Evolutionary conservation across 2,113 vertebrate species (phyloP), one percentile per base, ranked within the genome.

Genomic region (Monopterus albus): DNA sequence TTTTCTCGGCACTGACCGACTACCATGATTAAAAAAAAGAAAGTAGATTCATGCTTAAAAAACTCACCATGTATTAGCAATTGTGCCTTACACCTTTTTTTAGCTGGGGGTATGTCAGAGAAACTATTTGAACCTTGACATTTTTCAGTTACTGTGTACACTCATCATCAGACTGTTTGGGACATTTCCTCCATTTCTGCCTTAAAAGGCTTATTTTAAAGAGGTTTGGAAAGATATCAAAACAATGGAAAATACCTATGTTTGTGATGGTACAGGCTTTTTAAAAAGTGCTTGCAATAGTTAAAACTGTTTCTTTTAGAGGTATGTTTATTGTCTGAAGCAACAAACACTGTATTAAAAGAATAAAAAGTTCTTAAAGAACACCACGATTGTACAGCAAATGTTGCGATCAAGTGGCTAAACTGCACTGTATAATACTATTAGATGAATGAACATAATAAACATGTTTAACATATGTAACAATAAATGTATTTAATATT

Each of bases 321-420:
- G 20, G 51, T 33, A 11, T 17, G 42, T 31, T 64, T 13, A 63
- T 31, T 47, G 59, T 49, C 2, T 51, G 4, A 46, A 28, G 35
- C 45, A 65, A 17, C 23, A 62, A 52, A 53, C 12, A 36, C 0
- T 7, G 21, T 2, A 10, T 50, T 13, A 20, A 26, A 55, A 33
- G 2, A 40, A 69, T n/a, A 33, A 59, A 61, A 59, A 10, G 33
- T 14, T 29, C 10, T 38, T 25, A 25, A 9, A 35, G 25, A 26
- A 53, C 18, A 40, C 53, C 43, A 26, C 60, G 14, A 60, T 72
- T 87, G 52, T 21, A 21, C 31, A 49, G 23, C 15, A 63, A 80
- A 83, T 58, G 72, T 40, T 47, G 59, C 78, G 76, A 67, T 66
- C 68, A 63, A 46, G 73, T 81, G 82, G 78, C 46, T 36, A 60